Conservation (phyloP, 2,888 invertebrate genomes). For the Yponomeuta sedellus region DNA sequence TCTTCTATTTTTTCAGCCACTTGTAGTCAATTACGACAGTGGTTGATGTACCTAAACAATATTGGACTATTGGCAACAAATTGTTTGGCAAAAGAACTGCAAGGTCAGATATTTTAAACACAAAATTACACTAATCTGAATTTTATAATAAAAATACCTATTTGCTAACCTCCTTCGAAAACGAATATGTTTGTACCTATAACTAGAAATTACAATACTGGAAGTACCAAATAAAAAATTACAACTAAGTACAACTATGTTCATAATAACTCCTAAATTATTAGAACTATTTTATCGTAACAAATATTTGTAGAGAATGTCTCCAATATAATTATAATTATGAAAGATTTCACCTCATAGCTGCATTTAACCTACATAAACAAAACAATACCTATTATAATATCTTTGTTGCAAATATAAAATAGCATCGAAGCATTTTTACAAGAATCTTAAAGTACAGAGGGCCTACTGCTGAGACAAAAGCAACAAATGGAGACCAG, state of each 20-base stretch:
- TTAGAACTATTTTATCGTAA: constrained; percentile 5
- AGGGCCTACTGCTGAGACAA: background rate
- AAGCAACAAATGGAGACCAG: background rate
- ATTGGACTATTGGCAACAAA: background rate
- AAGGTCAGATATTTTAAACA: background rate
- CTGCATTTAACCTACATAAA: constrained; percentile 10
- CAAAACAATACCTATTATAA: constrained; percentile 11
- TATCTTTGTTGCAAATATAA: constrained; percentile 15
- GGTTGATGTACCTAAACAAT: background rate
- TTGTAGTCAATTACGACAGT: background rate
- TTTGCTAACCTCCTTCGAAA: constrained; percentile 3
- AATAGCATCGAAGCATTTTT: constrained; percentile 9
- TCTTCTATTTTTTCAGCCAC: background rate
- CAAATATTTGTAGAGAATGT: constrained; percentile 9
- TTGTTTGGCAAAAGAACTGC: background rate
- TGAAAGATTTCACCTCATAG: constrained; percentile 14
- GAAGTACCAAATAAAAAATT: constrained; percentile 14
- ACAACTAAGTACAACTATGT: background rate
- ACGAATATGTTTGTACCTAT: constrained; percentile 14
- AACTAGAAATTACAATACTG: constrained; percentile 15
- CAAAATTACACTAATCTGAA: background rate
- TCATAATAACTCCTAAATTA: constrained; percentile 2
- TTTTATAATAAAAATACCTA: constrained; percentile 6
- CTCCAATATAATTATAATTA: constrained; percentile 5
- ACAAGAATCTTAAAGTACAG: constrained; percentile 8